These are phyloP conservation scores for Peromyscus attwateri DNA, from an alignment of 2,797 vertebrate genomes.

Conservation along the genomic window DNA sequence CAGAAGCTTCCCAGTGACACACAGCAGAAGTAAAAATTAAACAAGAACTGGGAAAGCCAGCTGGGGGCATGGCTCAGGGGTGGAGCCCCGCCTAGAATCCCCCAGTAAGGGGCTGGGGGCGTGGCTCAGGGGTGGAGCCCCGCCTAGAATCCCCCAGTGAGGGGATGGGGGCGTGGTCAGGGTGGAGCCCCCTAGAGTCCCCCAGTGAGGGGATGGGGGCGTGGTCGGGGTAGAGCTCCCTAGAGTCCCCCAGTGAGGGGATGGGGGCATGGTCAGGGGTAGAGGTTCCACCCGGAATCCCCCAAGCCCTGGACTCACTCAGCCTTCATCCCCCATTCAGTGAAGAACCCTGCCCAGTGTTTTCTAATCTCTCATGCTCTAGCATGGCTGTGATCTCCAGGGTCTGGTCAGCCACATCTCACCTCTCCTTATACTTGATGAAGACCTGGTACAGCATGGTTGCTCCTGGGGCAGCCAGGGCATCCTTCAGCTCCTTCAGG, in stretches of 20 bases:
- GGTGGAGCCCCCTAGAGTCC: background rate
- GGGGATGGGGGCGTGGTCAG: background rate
- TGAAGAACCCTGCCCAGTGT: background rate
- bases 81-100: background rate
- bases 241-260: background rate
- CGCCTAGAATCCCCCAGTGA: background rate
- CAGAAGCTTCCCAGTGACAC: background rate
- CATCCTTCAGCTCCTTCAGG: constrained; percentile 90
- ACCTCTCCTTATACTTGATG: constrained; percentile 95
- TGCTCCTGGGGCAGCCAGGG: constrained; percentile 85
- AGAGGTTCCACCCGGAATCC: too few relatives aligned
- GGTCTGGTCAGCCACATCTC: constrained; percentile 35
- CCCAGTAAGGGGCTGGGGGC: background rate
- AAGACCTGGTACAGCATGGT: constrained; percentile 93
- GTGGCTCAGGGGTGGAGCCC: background rate
- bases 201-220: background rate
- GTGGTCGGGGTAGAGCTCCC: background rate
- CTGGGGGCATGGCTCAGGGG: background rate
- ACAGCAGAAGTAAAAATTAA: background rate
- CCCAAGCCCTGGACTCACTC: too few relatives aligned
- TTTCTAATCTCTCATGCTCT: too few relatives aligned
- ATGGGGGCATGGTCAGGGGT: too few relatives aligned
- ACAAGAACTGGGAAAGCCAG: background rate
- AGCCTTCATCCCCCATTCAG: background rate
- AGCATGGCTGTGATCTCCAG: background rate